Evolutionary conservation across 64 coral and sea anemone species (phyloP), one percentile per base, ranked within the genome.

Genomic region (Montipora capricornis): DNA sequence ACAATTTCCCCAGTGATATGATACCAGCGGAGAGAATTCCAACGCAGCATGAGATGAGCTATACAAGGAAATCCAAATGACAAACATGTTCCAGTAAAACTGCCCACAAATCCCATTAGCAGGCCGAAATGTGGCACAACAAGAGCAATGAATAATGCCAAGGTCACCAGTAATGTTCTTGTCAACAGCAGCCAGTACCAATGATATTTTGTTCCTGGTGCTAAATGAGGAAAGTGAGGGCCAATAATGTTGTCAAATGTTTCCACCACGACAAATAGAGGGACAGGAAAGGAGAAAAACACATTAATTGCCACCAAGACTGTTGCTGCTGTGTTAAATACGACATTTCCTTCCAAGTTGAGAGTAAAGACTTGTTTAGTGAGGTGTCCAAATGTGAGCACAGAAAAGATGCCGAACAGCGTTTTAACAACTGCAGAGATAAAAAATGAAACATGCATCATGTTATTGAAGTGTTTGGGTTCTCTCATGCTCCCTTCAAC

Each of bases 31-130:
- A 98, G 91, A 48, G 52, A 92, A 13, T 47, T 55, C 96, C 96
- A 98, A 14, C 91, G 94, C 2, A 98, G 79, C 78, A 74, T 95
- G 11, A 98, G 82, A 29, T 98, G 96, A 17, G 96, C 96, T 62
- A 98, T 95, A 29, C 96, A 98, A 9, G 96, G 96, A 85, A 98
- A 98, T 45, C 77, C 78, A 92, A 98, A 98, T 5, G 96, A 98
- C 5, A 98, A 84, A 82, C 95, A 97, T 5, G 92, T 97, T 37
- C 95, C 95, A 26, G 95, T 94, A 60, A 97, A 97, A 59, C 95
- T 97, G 26, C 95, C 95, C 20, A 97, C 93, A 26, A 97, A 88
- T 14, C 92, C 95, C 95, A 97, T 97, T 1, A 97, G 53, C 66
- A 97, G 67, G 70, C 95, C 95, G 89, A 97, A 97, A 80, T 97